Conservation (phyloP, 1,140 invertebrate species). For the Brachystomella parvula region DNA sequence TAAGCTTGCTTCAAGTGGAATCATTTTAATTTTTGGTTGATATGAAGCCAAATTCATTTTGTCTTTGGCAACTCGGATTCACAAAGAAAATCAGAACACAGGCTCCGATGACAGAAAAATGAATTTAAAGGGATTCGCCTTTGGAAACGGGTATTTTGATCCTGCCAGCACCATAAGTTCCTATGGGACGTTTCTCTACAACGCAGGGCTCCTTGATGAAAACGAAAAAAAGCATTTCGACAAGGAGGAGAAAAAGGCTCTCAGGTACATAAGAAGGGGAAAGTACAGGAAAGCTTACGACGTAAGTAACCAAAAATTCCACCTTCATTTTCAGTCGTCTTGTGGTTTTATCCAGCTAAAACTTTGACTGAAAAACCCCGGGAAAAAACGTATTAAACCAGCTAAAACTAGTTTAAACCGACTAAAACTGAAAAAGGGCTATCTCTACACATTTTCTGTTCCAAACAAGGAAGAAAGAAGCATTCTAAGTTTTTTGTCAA, state of each 20-base stretch:
- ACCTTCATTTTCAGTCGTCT: too few species aligned
- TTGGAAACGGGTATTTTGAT: slow-evolving; percentile 49
- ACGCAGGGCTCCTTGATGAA: slow-evolving; percentile 47
- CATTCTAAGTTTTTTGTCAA: too few species aligned
- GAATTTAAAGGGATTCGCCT: slow-evolving; percentile 44
- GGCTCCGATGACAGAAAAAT: slow-evolving; percentile 12
- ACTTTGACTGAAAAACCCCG: background rate
- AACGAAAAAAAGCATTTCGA: slow-evolving; percentile 41
- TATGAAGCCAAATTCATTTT: slow-evolving; percentile 57
- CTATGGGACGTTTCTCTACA: slow-evolving; percentile 47
- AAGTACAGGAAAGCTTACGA: slow-evolving; percentile 40
- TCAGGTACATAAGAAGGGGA: slow-evolving; percentile 41
- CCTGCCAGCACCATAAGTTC: slow-evolving; percentile 45
- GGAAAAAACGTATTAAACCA: background rate
- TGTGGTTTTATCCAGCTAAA: too few species aligned
- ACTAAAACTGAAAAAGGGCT: too few species aligned
- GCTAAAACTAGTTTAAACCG: too few species aligned
- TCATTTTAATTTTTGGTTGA: slow-evolving; percentile 2
- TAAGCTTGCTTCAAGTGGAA: slow-evolving; percentile 11
- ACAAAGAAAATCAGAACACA: slow-evolving; percentile 50
- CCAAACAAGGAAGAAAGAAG: too few species aligned
- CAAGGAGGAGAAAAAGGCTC: slow-evolving; percentile 38
- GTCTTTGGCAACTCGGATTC: slow-evolving; percentile 62
- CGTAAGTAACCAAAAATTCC: slow-evolving; percentile 39
- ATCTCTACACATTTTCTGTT: too few species aligned